A percentile compares a stretch with the other conserved stretches of the same genome.
Conservation (phyloP, 2,797 vertebrate species). For the Cirrhinus molitorella region DNA sequence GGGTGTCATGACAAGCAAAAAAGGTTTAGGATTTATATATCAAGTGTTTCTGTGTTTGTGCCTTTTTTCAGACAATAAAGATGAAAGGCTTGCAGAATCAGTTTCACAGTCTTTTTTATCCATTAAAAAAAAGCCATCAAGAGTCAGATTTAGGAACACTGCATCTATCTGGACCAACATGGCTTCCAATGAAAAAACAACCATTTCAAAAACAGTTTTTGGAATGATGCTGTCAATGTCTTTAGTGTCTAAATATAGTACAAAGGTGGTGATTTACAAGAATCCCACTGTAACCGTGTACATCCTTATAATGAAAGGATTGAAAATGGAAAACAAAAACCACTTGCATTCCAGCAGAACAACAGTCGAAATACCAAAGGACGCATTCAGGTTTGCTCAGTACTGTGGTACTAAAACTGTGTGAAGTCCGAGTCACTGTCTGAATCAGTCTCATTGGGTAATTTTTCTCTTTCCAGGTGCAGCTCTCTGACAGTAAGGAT, state of each 20-base stretch:
- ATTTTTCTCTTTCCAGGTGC: constrained; percentile 72
- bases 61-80: neutral
- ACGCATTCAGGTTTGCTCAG: neutral
- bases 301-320: neutral
- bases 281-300: neutral
- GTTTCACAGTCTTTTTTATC: neutral
- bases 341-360: neutral
- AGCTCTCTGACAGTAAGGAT: constrained; percentile 95
- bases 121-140: neutral
- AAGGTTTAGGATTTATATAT: neutral
- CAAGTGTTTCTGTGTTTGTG: neutral
- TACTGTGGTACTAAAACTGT: neutral
- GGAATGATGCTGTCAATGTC: constrained; percentile 4
- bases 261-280: neutral
- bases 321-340: neutral
- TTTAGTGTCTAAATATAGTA: constrained; percentile 12
- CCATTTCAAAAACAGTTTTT: constrained; percentile 6
- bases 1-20: neutral
- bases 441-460: neutral
- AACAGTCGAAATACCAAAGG: neutral
- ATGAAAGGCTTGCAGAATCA: neutral
- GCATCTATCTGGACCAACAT: neutral
- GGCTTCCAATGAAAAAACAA: neutral
- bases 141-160: neutral
- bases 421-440: constrained; percentile 24